Conservation (phyloP, 2,888 invertebrate species). For the Bombylius discolor region DNA sequence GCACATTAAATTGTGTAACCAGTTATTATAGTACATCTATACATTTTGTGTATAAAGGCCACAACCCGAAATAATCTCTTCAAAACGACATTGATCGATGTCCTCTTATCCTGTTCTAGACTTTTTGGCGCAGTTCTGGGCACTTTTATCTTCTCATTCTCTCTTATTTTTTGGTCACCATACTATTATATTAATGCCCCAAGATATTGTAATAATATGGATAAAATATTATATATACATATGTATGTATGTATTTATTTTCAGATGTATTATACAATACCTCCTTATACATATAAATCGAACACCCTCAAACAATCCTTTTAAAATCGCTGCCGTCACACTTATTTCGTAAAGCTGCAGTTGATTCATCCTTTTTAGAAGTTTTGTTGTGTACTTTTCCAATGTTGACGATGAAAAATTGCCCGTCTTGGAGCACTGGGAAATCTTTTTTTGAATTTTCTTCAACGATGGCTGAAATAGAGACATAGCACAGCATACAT, state of each 20-base stretch:
- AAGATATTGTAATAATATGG: no score
- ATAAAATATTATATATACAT: neutral
- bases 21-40: neutral
- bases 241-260: neutral
- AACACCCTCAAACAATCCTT: neutral
- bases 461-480: conserved; percentile 8
- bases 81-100: conserved; percentile 15
- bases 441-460: conserved; percentile 8
- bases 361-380: neutral
- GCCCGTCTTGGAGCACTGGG: conserved; percentile 12
- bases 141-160: conserved; percentile 4
- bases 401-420: conserved; percentile 14
- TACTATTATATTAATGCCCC: neutral
- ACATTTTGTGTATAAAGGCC: conserved; percentile 10
- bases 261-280: no score
- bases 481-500: neutral
- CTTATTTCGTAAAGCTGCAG: neutral
- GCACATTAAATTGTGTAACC: no score
- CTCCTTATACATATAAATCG: no score
- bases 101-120: conserved; percentile 13
- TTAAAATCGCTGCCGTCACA: neutral
- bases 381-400: neutral
- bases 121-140: conserved; percentile 14
- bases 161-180: conserved; percentile 1
- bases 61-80: conserved; percentile 14